Conservation (phyloP, 2,113 vertebrate genomes). For the Murina feae region DNA sequence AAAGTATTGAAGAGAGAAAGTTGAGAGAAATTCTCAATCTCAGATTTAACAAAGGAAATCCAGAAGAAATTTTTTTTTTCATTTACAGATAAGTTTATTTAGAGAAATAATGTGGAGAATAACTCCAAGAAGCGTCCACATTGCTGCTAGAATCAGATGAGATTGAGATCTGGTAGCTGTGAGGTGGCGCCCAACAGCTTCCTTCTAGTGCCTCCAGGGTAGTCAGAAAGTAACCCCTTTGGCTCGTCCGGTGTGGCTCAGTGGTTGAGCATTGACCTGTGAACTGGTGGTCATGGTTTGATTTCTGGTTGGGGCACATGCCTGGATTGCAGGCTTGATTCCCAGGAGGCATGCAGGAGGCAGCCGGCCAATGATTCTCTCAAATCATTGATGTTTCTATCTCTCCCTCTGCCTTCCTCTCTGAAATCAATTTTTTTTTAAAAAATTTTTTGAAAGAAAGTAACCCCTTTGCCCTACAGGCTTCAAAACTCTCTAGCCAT, state of each 20-base stretch:
- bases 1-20: background rate
- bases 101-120: background rate
- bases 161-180: background rate
- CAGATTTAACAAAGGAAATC: background rate
- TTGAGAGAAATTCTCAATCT: background rate
- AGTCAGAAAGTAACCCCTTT: background rate
- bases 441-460: too few relatives aligned
- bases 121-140: background rate
- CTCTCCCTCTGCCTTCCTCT: too few relatives aligned
- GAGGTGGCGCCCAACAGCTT: background rate
- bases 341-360: too few relatives aligned
- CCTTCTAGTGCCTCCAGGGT: background rate
- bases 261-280: too few relatives aligned
- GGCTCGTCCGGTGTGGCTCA: too few relatives aligned
- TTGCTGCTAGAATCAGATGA: background rate
- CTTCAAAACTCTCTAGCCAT: background rate
- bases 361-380: too few relatives aligned
- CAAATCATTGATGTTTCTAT: too few relatives aligned
- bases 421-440: too few relatives aligned
- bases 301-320: too few relatives aligned
- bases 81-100: background rate
- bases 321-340: too few relatives aligned
- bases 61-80: background rate
- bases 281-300: too few relatives aligned
- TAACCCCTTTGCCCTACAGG: too few relatives aligned